These are phyloP conservation scores for Amphimedon queenslandica DNA, from an alignment of 37 sponge, comb jelly and placozoan species.

Conservation along the genomic window DNA sequence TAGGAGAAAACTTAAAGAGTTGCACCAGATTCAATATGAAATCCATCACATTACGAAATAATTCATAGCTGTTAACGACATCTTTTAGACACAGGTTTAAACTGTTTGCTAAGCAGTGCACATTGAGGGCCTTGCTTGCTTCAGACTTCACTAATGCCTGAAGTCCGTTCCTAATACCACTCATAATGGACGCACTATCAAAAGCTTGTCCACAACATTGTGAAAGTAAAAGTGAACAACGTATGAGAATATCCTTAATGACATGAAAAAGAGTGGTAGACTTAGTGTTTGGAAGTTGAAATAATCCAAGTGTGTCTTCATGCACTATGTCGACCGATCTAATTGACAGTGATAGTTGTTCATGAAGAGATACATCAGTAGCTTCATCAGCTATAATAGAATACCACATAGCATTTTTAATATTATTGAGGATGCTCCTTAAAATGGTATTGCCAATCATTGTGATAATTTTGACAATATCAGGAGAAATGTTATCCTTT, in stretches of 20 bases:
- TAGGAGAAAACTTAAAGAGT: too few species aligned
- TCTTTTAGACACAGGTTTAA: constrained; percentile 48
- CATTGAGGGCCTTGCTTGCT: constrained; percentile 17
- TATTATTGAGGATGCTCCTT: constrained; percentile 10
- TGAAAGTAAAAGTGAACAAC: constrained; percentile 49
- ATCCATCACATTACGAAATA: too few species aligned
- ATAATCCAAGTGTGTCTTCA: constrained; percentile 46
- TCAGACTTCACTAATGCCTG: constrained; percentile 25
- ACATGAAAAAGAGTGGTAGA: constrained; percentile 45
- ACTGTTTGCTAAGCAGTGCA: constrained; percentile 56
- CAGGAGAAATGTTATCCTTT: constrained; percentile 29
- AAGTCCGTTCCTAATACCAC: constrained; percentile 25
- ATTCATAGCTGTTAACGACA: too few species aligned
- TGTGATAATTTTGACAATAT: constrained; percentile 16
- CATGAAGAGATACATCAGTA: constrained; percentile 44
- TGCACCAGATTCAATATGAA: too few species aligned
- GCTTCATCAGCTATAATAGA: constrained; percentile 56
- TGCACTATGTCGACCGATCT: constrained; percentile 52
- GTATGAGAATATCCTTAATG: constrained; percentile 44
- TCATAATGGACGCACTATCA: constrained; percentile 55
- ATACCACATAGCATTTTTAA: constrained; percentile 22
- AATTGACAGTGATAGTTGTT: constrained; percentile 47
- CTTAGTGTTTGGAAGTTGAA: constrained; percentile 58
- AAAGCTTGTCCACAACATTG: constrained; percentile 52
- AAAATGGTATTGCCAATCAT: constrained; percentile 33